Evolutionary conservation across 1,140 invertebrate species (phyloP).

Genomic region (Diachasma alloeum): DNA sequence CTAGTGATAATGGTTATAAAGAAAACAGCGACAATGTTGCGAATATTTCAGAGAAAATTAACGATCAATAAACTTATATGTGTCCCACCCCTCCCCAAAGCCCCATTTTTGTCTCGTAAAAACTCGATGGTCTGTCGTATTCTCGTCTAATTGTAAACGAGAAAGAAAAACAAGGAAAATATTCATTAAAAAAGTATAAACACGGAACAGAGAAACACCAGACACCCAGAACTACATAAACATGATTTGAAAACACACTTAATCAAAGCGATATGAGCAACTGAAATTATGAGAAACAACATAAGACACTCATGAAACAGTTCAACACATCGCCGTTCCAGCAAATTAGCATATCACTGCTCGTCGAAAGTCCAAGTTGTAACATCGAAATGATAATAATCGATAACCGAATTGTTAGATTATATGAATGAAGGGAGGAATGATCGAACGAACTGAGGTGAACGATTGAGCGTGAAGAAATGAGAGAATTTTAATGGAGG

Average conservation of each 20-base stretch:
- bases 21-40: not conserved
- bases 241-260: not conserved
- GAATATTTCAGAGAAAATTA: not conserved
- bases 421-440: conserved; percentile 2
- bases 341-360: conserved; percentile 31
- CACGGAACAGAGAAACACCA: not conserved
- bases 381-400: conserved; percentile 30
- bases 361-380: conserved; percentile 27
- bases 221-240: not conserved
- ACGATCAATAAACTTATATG: not conserved
- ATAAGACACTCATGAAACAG: not conserved
- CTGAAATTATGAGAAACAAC: too few relatives aligned
- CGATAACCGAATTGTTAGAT: conserved; percentile 29
- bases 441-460: not conserved
- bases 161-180: not conserved
- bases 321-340: conserved; percentile 18
- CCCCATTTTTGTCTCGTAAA: not conserved
- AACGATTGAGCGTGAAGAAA: not conserved
- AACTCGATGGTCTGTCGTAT: not conserved
- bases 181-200: not conserved
- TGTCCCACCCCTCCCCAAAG: not conserved
- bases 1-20: not conserved
- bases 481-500: not conserved
- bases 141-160: not conserved
- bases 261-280: too few relatives aligned